These are phyloP conservation scores for Paralichthys olivaceus DNA, from an alignment of 2,113 vertebrate genomes.

Conservation along the genomic window DNA sequence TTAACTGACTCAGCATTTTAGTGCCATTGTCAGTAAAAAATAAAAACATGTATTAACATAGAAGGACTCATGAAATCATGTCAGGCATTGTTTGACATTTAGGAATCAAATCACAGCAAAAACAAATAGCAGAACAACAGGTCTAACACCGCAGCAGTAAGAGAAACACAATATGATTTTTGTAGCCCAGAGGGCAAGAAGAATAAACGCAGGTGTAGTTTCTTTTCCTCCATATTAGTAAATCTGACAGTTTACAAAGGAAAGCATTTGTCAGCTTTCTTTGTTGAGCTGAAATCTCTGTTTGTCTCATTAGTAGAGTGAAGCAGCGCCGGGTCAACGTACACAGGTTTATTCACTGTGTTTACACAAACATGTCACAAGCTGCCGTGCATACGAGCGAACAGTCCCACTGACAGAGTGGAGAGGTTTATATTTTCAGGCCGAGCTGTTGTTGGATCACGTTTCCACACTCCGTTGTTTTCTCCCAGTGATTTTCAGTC, in stretches of 20 bases:
- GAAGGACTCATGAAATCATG: too few species aligned
- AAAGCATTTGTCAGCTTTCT: background rate
- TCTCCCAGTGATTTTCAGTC: slow-evolving; percentile 2
- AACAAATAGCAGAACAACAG: too few species aligned
- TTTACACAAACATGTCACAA: slow-evolving; percentile 50
- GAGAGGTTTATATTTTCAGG: background rate
- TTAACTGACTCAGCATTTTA: too few species aligned
- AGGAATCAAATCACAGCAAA: too few species aligned
- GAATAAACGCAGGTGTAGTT: background rate
- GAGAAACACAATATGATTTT: background rate
- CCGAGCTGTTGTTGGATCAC: background rate
- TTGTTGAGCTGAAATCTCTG: slow-evolving; percentile 32
- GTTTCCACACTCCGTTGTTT: background rate
- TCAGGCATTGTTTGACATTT: too few species aligned
- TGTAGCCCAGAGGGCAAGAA: background rate
- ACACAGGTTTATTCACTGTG: slow-evolving; percentile 35
- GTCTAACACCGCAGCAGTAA: background rate
- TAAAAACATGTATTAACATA: too few species aligned
- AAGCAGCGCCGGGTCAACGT: slow-evolving; percentile 25
- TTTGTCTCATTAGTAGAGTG: slow-evolving; percentile 40
- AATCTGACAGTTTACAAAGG: background rate
- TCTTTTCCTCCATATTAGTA: background rate
- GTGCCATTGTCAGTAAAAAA: too few species aligned
- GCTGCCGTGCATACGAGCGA: background rate
- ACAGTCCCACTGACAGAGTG: background rate